Base-by-base conservation (phyloP, 2,113 vertebrate genomes). In the Dryoscopus gambensis region DNA sequence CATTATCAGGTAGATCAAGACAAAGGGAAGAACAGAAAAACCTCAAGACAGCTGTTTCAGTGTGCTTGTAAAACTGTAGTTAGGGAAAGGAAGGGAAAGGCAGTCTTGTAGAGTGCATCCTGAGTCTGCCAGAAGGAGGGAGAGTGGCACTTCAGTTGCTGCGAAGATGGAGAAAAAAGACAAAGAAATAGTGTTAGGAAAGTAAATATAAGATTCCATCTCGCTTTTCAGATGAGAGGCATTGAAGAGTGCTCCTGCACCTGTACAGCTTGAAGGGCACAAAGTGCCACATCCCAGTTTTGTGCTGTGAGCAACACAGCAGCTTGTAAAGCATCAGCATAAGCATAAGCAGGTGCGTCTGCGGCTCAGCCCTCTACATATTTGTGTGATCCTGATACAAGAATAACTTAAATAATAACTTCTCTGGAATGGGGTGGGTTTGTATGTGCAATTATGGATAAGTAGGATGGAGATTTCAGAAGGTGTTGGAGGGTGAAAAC, bases 271-370 rank as follows among this genome's bases (percentile, higher is more conserved):
- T 11, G 4, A 28, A 50, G 23, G 50, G n/a, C 50, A 49, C n/a
- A 6, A 19, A 37, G 37, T 30, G 40, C 46, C 71, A 47, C 31
- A 23, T 7, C 2, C 1, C 10, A 15, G 16, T 56, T 80, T 23
- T 53, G 46, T 56, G n/a, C 56, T 68, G 31, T 24, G 42, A 56
- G 57, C 52, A 44, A 5, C 4, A 12, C 33, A 85, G 53, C 53
- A 56, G 33, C 28, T 12, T 7, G 13, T 27, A 44, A 35, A 60
- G 13, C 35, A 8, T 3, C 1, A 0, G 7, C 6, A 17, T 8
- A 15, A 77, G 30, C n/a, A 49, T 50, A n/a, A 53, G n/a, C 37
- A 75, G 62, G 0, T 9, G 2, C 1, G 3, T 7, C 50, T 62
- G 46, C 28, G 31, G 6, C 68, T 42, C 73, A 77, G 44, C 53